Evolutionary conservation across 2,888 invertebrate genomes (phyloP), one percentile per base, ranked within the genome.

Genomic region (Yponomeuta cagnagella): DNA sequence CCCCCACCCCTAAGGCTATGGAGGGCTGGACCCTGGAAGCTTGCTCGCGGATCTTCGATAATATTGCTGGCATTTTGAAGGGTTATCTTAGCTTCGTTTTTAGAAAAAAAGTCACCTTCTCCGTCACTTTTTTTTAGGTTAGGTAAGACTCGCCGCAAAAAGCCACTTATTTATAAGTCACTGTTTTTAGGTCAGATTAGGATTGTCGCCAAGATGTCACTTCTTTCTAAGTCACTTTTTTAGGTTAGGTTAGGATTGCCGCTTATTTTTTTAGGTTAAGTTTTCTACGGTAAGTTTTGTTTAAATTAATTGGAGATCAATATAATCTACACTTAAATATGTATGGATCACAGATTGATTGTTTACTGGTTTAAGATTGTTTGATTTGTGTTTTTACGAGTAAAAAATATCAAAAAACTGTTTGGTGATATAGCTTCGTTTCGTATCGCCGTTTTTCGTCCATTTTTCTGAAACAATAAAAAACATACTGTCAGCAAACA

Each of bases 51-150:
- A 93, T 86, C 80, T 92, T 92, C 33, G 91, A 82, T 75, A 93
- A 76, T 73, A 93, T 90, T 33, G 92, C 91, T 72, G 93, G 93
- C 93, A 93, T 93, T 77, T 80, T 85, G 70, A 71, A 70, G 70
- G 65, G 65, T 70, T 71, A 75, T 71, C 33, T n/a, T 68, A 48
- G n/a, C 15, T 15, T 10, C 43, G 31, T 33, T 68, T 48, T 68
- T 37, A 23, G n/a, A 12, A 23, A 15, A n/a, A 43, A 43, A 43
- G 43, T 43, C 43, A 43, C 43, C 23, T 37, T 2, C 5, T 12
- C 8, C 2, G 10, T 43, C 37, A 37, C 37, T 68, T 31, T 68
- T 48, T 68, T 43, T 65, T 31, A 33, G 65, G 33, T 12, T 65
- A 65, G 23, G 6, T 48, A 8, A 43, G 43, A 1, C 2, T 33